These are phyloP conservation scores for Phaedon cochleariae DNA, from an alignment of 2,888 invertebrate species.

Conservation along the genomic window DNA sequence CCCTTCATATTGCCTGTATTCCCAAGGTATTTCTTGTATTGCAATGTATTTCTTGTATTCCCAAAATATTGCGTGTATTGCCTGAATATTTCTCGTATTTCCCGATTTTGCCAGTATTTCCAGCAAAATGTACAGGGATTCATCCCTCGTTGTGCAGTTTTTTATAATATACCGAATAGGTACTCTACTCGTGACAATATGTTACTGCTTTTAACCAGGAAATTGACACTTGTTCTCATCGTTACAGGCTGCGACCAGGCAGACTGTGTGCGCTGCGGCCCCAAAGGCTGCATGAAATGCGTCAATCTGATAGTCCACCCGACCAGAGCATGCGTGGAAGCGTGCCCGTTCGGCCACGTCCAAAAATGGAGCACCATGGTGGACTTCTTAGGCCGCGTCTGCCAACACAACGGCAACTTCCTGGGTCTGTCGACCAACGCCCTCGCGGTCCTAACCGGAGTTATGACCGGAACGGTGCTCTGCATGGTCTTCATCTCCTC, in stretches of 20 bases:
- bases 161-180: too few relatives aligned
- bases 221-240: too few relatives aligned
- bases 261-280: constrained; percentile 73
- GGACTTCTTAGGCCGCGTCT: constrained; percentile 74
- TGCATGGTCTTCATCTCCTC: constrained; percentile 54
- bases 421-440: constrained; percentile 69
- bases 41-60: too few relatives aligned
- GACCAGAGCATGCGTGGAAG: constrained; percentile 67
- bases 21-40: too few relatives aligned
- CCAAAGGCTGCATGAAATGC: constrained; percentile 76
- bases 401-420: constrained; percentile 66
- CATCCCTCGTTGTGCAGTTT: too few relatives aligned
- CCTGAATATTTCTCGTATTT: too few relatives aligned
- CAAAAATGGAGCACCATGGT: constrained; percentile 72
- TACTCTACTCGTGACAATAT: too few relatives aligned
- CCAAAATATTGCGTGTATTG: too few relatives aligned
- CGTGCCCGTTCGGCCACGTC: constrained; percentile 73
- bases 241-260: constrained; percentile 57
- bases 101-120: too few relatives aligned
- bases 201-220: too few relatives aligned
- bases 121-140: too few relatives aligned
- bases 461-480: constrained; percentile 55
- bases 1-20: too few relatives aligned
- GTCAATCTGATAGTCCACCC: constrained; percentile 72
- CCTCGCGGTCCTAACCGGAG: constrained; percentile 66